Base-by-base conservation (phyloP, 2,113 vertebrate species). In the Hiodon tergisus region DNA sequence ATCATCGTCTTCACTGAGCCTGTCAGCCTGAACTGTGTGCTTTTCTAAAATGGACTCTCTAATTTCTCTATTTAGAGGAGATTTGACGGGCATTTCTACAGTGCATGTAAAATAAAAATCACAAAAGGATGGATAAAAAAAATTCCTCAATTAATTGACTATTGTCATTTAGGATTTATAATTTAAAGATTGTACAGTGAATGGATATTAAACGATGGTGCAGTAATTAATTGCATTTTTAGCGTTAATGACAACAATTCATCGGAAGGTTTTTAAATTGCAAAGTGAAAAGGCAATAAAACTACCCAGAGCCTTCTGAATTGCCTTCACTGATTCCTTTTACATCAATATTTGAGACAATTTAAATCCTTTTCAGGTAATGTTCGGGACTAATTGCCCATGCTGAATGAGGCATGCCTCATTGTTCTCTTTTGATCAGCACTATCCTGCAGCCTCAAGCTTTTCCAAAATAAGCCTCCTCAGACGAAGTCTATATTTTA, bases 401-500 rank as follows among this genome's bases (percentile, higher is more conserved):
- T 13, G 55, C 70, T 60, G 57, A 71, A 71, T 71, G 46, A 4
- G 70, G 14, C 60, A 60, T 71, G 57, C 70, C 47, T 71, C 70
- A 60, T 71, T 55, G 70, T 71, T 47, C n/a, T 57, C 70, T 46
- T 57, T 71, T 71, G 58, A 59, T 59, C 69, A 48, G 14, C 70
- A 71, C 50, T 71, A 58, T 57, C 31, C 31, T 31, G 31, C 50
- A 71, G 70, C 70, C 70, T 59, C 17, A 71, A 57, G 70, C 70
- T 71, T 71, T n/a, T 71, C 50, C 70, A 54, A 71, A 31, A 71
- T 59, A 59, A 71, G 17, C 46, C 47, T 59, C 55, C 57, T 59
- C 70, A 47, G n/a, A 59, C 70, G 55, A 59, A 59, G 54, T 71
- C 60, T 71, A 57, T 57, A 71, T 71, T 71, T 59, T 71, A 71